These are phyloP conservation scores for Theretra japonica DNA, from an alignment of 2,888 invertebrate species.

Conservation along the genomic window DNA sequence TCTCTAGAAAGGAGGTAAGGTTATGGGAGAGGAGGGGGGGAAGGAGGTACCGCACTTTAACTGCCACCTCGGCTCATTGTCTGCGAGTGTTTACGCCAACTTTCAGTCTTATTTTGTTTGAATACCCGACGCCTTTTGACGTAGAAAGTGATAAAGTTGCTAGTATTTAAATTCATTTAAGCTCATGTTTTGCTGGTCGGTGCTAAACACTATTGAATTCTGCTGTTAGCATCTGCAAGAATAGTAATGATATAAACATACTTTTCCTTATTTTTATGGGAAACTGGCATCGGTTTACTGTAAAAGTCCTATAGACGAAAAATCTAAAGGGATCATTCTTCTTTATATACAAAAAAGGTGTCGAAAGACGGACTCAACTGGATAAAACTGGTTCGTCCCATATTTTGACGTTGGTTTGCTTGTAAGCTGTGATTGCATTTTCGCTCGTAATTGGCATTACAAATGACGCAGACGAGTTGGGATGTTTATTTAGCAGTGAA, in stretches of 20 bases:
- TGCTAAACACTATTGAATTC: too few species aligned
- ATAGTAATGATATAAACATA: too few species aligned
- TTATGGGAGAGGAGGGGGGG: not conserved
- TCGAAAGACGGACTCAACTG: too few species aligned
- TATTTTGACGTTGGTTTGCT: not conserved
- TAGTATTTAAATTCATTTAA: too few species aligned
- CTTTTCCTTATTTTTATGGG: too few species aligned
- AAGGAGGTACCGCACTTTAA: slow-evolving; percentile 47
- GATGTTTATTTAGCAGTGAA: slow-evolving; percentile 4
- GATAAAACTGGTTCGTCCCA: too few species aligned
- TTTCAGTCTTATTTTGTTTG: slow-evolving; percentile 22
- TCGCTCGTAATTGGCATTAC: not conserved
- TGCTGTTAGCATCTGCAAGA: too few species aligned
- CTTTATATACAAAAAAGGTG: too few species aligned
- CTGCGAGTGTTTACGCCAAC: slow-evolving; percentile 32
- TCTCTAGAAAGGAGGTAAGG: not conserved
- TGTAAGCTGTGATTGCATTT: slow-evolving; percentile 9
- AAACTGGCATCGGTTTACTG: too few species aligned
- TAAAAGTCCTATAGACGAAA: too few species aligned
- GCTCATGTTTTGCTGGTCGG: too few species aligned
- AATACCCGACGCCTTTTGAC: slow-evolving; percentile 9
- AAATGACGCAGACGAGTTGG: not conserved
- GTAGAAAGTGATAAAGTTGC: slow-evolving; percentile 20
- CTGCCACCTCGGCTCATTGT: slow-evolving; percentile 44
- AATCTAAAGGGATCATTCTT: too few species aligned